Evolutionary conservation across 2,888 invertebrate genomes (phyloP).

Genomic region (Imbricaverruca yamaguchii): DNA sequence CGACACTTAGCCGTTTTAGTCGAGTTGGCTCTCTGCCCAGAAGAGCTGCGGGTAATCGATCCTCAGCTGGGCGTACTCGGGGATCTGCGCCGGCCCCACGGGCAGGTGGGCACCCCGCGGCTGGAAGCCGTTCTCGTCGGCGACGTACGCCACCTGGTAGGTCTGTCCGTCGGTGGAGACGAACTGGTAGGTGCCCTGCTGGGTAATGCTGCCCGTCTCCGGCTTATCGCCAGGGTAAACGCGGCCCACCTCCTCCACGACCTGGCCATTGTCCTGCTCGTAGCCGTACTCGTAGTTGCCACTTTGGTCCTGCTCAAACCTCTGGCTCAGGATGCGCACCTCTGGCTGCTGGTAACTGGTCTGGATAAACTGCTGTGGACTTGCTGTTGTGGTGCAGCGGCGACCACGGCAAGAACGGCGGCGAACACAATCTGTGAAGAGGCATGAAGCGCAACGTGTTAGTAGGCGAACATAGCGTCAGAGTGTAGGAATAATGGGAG

Average conservation of each 20-base stretch:
- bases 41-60: background rate
- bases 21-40: background rate
- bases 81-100: background rate
- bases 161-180: constrained; percentile 2
- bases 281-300: constrained; percentile 11
- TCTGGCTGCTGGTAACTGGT: background rate
- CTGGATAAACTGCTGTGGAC: background rate
- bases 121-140: constrained; percentile 19
- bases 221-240: background rate
- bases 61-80: constrained; percentile 11
- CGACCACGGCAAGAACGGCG: constrained; percentile 9
- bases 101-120: constrained; percentile 7
- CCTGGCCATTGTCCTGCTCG: constrained; percentile 17
- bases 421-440: constrained; percentile 1
- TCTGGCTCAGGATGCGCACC: constrained; percentile 2
- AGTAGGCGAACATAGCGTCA: no score
- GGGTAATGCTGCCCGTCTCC: background rate
- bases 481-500: no score
- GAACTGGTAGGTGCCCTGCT: background rate
- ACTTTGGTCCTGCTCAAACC: background rate
- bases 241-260: background rate
- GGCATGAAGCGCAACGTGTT: background rate
- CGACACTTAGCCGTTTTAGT: no score
- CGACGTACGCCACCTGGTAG: background rate
- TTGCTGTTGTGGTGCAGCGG: background rate